These are phyloP conservation scores for Hephaestus fuliginosus DNA, from an alignment of 2,797 vertebrate genomes.

Conservation along the genomic window DNA sequence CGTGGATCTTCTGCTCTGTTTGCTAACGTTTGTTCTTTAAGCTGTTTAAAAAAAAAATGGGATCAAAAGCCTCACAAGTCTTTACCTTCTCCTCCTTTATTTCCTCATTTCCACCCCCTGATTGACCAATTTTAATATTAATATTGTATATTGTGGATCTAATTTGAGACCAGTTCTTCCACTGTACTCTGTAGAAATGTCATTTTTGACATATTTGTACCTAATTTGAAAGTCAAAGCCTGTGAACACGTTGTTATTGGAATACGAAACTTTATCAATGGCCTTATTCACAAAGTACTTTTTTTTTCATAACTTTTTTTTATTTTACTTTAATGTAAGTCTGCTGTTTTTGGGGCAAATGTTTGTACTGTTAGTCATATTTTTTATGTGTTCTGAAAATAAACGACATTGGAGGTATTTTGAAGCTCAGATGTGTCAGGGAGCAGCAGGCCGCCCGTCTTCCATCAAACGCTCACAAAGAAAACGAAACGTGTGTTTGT, in stretches of 20 bases:
- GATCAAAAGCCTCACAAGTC: neutral
- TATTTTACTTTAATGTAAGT: slow-evolving; percentile 44
- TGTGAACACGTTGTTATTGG: slow-evolving; percentile 19
- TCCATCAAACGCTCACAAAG: slow-evolving; percentile 22
- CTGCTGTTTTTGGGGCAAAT: slow-evolving; percentile 64
- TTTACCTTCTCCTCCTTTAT: no score
- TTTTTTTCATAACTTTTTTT: slow-evolving; percentile 33
- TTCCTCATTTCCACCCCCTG: neutral
- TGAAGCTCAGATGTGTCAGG: slow-evolving; percentile 45
- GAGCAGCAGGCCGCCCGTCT: slow-evolving; percentile 38
- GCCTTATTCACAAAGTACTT: slow-evolving; percentile 70
- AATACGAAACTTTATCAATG: slow-evolving; percentile 55
- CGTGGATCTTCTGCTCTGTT: neutral
- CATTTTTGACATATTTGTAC: slow-evolving; percentile 28
- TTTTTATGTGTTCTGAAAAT: slow-evolving; percentile 70
- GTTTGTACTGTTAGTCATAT: slow-evolving; percentile 69
- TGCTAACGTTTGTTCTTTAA: neutral
- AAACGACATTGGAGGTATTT: slow-evolving; percentile 62
- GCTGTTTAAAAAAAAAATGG: neutral
- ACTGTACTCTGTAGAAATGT: slow-evolving; percentile 29
- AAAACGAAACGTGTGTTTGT: neutral
- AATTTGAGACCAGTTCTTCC: slow-evolving; percentile 34
- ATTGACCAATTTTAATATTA: slow-evolving; percentile 35
- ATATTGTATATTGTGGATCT: slow-evolving; percentile 29
- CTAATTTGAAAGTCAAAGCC: slow-evolving; percentile 22